Conservation (phyloP, 2,888 invertebrate genomes). For the Erebia aethiops region DNA sequence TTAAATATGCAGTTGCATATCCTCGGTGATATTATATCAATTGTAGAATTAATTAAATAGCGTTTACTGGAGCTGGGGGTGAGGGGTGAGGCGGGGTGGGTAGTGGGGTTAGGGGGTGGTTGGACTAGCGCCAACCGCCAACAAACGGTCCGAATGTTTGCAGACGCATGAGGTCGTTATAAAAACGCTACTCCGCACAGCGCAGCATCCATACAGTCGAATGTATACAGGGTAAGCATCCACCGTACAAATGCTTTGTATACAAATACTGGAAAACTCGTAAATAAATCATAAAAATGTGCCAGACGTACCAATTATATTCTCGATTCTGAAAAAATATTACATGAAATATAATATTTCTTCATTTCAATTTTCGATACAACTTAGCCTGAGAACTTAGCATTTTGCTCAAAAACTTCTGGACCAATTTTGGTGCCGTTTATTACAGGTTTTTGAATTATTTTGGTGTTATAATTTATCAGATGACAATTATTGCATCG, state of each 20-base stretch:
- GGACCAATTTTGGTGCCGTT: too few relatives aligned
- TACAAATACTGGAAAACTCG: not conserved
- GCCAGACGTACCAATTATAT: too few relatives aligned
- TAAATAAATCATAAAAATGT: not conserved
- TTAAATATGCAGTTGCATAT: too few relatives aligned
- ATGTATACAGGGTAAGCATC: not conserved
- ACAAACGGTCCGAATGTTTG: slow-evolving; percentile 9
- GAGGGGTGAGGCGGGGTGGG: not conserved
- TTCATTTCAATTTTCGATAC: too few relatives aligned
- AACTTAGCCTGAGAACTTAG: too few relatives aligned
- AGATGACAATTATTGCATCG: too few relatives aligned
- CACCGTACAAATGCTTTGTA: too few relatives aligned
- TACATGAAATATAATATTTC: too few relatives aligned
- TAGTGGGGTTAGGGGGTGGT: not conserved
- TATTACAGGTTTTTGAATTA: too few relatives aligned
- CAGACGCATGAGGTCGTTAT: not conserved
- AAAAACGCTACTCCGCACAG: slow-evolving; percentile 3
- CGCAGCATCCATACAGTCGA: not conserved
- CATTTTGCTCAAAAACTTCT: too few relatives aligned
- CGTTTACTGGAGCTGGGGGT: slow-evolving; percentile 14
- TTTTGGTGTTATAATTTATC: too few relatives aligned
- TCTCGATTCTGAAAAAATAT: too few relatives aligned
- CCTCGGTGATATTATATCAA: not conserved
- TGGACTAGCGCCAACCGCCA: slow-evolving; percentile 10
- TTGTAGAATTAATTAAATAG: slow-evolving; percentile 29